phyloP scores from a whole-genome alignment of 2,888 invertebrate genomes.

The Parnassius smintheus region DNA sequence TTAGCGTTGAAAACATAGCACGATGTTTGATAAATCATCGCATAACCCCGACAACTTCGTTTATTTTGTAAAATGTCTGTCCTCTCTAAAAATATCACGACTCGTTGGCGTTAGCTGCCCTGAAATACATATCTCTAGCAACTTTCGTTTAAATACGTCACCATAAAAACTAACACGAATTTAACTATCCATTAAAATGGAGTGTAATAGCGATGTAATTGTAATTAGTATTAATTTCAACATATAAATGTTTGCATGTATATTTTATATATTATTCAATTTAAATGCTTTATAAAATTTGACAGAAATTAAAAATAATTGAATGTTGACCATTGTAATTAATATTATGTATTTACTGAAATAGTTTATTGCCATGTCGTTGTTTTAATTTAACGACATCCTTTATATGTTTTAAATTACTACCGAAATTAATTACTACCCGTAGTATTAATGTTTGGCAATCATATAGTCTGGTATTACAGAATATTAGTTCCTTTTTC shows the following conservation, averaged over 20 bases:
- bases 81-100: slow-evolving; percentile 73
- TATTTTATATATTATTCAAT: too few species aligned
- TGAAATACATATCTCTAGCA: slow-evolving; percentile 58
- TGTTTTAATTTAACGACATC: too few species aligned
- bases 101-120: slow-evolving; percentile 62
- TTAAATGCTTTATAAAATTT: too few species aligned
- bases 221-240: background rate
- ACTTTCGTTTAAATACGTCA: slow-evolving; percentile 52
- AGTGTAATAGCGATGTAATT: background rate
- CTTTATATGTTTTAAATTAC: too few species aligned
- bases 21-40: slow-evolving; percentile 57
- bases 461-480: slow-evolving; percentile 7
- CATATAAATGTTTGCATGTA: too few species aligned
- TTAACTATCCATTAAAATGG: slow-evolving; percentile 28
- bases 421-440: too few species aligned
- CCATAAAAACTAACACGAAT: slow-evolving; percentile 33
- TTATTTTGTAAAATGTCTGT: slow-evolving; percentile 77
- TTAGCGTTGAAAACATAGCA: slow-evolving; percentile 30
- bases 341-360: too few species aligned
- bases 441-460: background rate
- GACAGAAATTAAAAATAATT: too few species aligned
- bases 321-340: too few species aligned
- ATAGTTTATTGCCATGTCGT: too few species aligned
- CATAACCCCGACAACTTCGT: slow-evolving; percentile 61
- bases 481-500: background rate